Base-by-base conservation (phyloP, 1,140 invertebrate species). In the Lepidurus arcticus region DNA sequence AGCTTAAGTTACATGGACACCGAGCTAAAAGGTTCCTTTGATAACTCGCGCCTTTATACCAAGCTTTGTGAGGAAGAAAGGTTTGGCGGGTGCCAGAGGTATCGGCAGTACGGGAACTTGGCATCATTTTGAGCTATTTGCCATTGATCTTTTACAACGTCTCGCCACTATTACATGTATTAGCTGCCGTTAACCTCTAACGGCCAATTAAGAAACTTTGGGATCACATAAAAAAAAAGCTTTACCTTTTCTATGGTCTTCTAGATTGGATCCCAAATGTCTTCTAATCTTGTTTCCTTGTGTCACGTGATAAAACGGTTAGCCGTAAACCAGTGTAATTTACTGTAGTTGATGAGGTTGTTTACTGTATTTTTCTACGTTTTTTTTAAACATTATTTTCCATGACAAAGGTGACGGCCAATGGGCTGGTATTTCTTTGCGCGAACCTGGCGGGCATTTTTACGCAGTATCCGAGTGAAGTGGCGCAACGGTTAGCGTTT, bases 401-500 rank as follows among this genome's bases (percentile, higher is more conserved):
- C 4, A 1, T 65, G 53, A 65, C 34, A 65, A 65, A 65, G 92
- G 83, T 92, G 76, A 84, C 89, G 65, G 88, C 90, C 82, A 91
- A 92, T 80, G 83, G 90, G 42, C 85, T 93, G 8, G 87, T 94
- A 6, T 88, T 94, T 79, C 82, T 92, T 13, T 90, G 91, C 81
- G 91, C 90, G 76, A 98, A 98, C 85, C 85, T 96, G 1, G 93
- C 93, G 4, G 96, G 96, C 13, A 89, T 95, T 34, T 92, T 97
- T 84, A 96, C 95, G 3, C 95, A 97, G 86, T 94, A 94, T 85
- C 93, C 95, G 0, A 92, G 93, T 21, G 95, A 98, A 86, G 86
- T 94, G 76, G 92, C 95, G 0, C 94, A 97, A 84, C 88, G 96
- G 43, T 92, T 95, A 82, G 95, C 96, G 6, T 98, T 98, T 87